Base-by-base conservation (phyloP, 2,797 vertebrate genomes). In the Centroberyx gerrardi region DNA sequence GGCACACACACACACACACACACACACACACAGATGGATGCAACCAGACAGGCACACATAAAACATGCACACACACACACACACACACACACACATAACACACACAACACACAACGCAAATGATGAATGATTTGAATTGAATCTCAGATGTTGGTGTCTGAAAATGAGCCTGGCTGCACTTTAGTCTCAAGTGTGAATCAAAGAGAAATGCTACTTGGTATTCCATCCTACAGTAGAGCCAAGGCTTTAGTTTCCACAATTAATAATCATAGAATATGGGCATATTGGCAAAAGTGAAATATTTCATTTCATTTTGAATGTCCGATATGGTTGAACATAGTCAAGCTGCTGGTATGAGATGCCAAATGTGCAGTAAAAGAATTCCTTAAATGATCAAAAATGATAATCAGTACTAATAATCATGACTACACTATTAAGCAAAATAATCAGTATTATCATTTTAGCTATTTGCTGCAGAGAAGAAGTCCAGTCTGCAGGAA, bases 41-140 rank as follows among this genome's bases (percentile, higher is more conserved):
- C 29, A 22, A 22, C 18, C 51, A 54, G 7, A 3, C 53, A 44
- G 28, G 33, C 67, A 60, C 42, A 48, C 67, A 22, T 13, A 46
- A 10, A 46, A 51, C 62, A 53, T 48, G 22, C 49, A 6, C 49
- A 22, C 44, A 63, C 61, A 63, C 62, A 51, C 31, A 40, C 64
- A 55, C 64, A 38, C 29, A 28, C 17, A 38, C 49, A 9, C 38
- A n/a, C n/a, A n/a, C n/a, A n/a, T n/a, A n/a, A 63, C 62, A 51
- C 31, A 40, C 64, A 55, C 64, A 38, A 28, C 17, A 38, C 49
- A 9, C 38, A 31, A n/a, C 18, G 14, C 28, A 53, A 5, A 27
- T 14, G 42, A 42, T 5, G 22, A n/a, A n/a, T n/a, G n/a, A n/a
- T n/a, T n/a, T 49, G 8, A 9, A 42, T 42, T 62, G 44, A n/a